These are phyloP conservation scores for Zaprionus ghesquierei DNA, from an alignment of 1,140 invertebrate genomes.

Conservation along the genomic window DNA sequence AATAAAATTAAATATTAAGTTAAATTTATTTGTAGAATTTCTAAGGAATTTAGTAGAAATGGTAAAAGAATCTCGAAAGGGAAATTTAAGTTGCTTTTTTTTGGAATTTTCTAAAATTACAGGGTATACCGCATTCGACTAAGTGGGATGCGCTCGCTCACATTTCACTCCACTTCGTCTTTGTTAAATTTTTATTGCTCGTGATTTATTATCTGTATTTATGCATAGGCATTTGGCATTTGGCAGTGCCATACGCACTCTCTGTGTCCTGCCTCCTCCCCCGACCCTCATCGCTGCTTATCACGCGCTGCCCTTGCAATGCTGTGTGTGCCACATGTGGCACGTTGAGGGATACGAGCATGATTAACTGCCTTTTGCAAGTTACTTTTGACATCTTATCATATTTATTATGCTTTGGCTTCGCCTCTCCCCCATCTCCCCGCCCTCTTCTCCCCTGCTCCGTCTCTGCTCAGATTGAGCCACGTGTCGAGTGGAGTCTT, in stretches of 20 bases:
- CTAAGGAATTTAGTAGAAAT: background rate
- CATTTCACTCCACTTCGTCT: background rate
- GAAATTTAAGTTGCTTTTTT: too few species aligned
- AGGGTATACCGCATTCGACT: conserved; percentile 4
- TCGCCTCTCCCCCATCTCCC: background rate
- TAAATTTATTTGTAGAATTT: background rate
- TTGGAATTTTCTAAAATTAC: too few species aligned
- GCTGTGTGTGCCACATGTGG: conserved; percentile 55
- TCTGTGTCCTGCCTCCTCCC: background rate
- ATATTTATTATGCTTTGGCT: conserved; percentile 56
- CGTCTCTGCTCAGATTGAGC: conserved; percentile 11
- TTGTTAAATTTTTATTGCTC: conserved; percentile 47
- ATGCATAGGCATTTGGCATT: conserved; percentile 50
- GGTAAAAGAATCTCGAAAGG: too few species aligned
- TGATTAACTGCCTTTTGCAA: conserved; percentile 72
- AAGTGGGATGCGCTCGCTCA: background rate
- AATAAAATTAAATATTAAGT: too few species aligned
- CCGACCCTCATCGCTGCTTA: background rate
- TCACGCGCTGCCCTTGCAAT: conserved; percentile 2
- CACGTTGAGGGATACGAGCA: conserved; percentile 29
- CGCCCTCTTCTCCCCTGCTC: background rate
- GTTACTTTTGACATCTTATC: conserved; percentile 71
- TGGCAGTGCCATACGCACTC: conserved; percentile 24
- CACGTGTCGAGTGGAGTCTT: conserved; percentile 35
- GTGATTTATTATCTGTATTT: conserved; percentile 76